A percentile compares a stretch with the other conserved stretches of the same genome.
These are phyloP conservation scores for Eulemur macaco DNA, from an alignment of 2,113 vertebrate genomes.

Conservation along the genomic window DNA sequence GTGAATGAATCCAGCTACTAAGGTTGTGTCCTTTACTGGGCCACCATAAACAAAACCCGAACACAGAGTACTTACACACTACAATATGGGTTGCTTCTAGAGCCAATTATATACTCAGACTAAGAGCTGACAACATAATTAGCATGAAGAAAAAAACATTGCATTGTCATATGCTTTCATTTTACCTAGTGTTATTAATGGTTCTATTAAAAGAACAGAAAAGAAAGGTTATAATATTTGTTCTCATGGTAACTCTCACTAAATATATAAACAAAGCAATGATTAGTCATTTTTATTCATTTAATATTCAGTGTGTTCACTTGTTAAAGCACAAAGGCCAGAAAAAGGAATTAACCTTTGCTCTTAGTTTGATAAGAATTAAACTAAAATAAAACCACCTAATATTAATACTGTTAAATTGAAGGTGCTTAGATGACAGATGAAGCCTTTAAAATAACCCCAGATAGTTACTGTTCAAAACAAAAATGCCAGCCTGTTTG, in stretches of 20 bases:
- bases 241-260: conserved; percentile 61
- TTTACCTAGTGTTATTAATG: conserved; percentile 63
- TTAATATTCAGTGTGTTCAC: conserved; percentile 72
- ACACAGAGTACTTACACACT: neutral
- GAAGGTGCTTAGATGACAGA: conserved; percentile 63
- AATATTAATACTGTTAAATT: conserved; percentile 65
- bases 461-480: conserved; percentile 60
- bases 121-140: conserved; percentile 66
- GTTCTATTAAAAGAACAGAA: conserved; percentile 67
- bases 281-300: conserved; percentile 73
- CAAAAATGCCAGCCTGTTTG: conserved; percentile 54
- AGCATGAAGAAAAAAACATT: conserved; percentile 58
- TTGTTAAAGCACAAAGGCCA: conserved; percentile 66
- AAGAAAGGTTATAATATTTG: conserved; percentile 60
- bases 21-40: neutral
- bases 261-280: conserved; percentile 58
- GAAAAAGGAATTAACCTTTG: conserved; percentile 76
- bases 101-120: conserved; percentile 40
- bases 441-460: conserved; percentile 67
- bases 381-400: conserved; percentile 65
- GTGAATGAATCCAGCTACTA: conserved; percentile 13
- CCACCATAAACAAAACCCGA: conserved; percentile 9
- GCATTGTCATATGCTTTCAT: conserved; percentile 47
- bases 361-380: conserved; percentile 63
- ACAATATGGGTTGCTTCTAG: neutral